Base-by-base conservation (phyloP, 2,888 invertebrate species). In the Alloscopus bannaensis region DNA sequence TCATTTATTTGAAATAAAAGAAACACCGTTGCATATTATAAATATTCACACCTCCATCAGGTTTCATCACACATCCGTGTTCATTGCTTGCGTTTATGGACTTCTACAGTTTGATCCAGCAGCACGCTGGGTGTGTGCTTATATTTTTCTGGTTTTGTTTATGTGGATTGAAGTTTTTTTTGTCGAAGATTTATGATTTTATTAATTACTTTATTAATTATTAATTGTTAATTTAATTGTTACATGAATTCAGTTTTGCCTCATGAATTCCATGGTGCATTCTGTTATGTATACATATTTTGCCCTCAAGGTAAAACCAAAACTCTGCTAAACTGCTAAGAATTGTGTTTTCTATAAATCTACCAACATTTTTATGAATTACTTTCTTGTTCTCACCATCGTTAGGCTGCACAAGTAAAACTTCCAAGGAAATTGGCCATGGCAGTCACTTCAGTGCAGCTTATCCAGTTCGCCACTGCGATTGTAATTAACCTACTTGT, bases 231-330 rank as follows among this genome's bases (percentile, higher is more conserved):
- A n/a, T n/a, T n/a, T n/a, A n/a, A n/a, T n/a, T n/a, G n/a, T n/a
- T n/a, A n/a, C n/a, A n/a, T n/a, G n/a, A n/a, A n/a, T n/a, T n/a
- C n/a, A 47, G 24, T 66, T 75, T 18, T 29, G 45, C 1, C 20
- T 75, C 6, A 59, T 75, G 66, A 75, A 75, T 26, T 26, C 36
- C 2, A 59, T 75, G 16, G 73, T 75, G 6, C 75, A 75, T 50
- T 75, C 60, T 8, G 75, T 75, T 8, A 75, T 75, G 75, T 75
- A 75, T 59, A 66, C 40, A 3, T 75, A 75, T 28, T 75, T 59
- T 40, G 76, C 76, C 22, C 20, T 76, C 4, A 76, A 68, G 68
- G 76, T 76, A 45, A 11, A 26, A n/a, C n/a, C n/a, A n/a, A n/a
- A n/a, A n/a, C n/a, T n/a, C n/a, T n/a, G n/a, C n/a, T n/a, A n/a